Percentiles rank a stretch among this genome's conserved stretches.
phyloP scores from a whole-genome alignment of 2,797 vertebrate species.

The Trematomus bernacchii region DNA sequence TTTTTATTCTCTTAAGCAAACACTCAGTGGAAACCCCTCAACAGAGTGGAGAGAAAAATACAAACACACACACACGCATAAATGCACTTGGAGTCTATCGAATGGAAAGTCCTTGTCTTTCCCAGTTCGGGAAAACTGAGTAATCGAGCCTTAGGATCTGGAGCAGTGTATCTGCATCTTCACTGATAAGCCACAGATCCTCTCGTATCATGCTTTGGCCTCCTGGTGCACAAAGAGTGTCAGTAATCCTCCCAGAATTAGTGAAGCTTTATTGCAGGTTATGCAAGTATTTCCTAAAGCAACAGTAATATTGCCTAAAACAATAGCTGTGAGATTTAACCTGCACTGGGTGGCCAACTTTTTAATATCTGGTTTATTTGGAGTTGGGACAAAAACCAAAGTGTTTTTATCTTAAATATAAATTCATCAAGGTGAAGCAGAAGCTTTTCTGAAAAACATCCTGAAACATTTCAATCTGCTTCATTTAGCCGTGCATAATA shows the following conservation, averaged over 20 bases:
- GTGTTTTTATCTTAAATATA: slow-evolving; percentile 35
- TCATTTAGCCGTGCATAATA: slow-evolving; percentile 22
- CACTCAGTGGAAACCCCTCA: slow-evolving; percentile 68
- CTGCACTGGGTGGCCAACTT: not conserved
- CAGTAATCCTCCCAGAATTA: slow-evolving; percentile 10
- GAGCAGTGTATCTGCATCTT: slow-evolving; percentile 71
- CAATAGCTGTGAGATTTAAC: not conserved
- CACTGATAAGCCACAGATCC: slow-evolving; percentile 65
- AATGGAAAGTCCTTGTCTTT: slow-evolving; percentile 67
- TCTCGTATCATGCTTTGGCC: slow-evolving; percentile 33
- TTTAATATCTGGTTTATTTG: slow-evolving; percentile 2
- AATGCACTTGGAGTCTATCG: slow-evolving; percentile 36
- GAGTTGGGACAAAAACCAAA: not conserved
- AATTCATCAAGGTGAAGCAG: slow-evolving; percentile 22
- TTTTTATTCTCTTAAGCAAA: slow-evolving; percentile 65
- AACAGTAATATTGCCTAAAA: slow-evolving; percentile 1
- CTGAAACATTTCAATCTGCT: slow-evolving; percentile 28
- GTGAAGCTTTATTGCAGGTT: not conserved
- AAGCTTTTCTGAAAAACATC: slow-evolving; percentile 28
- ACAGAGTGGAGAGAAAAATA: slow-evolving; percentile 69
- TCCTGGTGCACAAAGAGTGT: slow-evolving; percentile 13
- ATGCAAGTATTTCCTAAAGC: not conserved
- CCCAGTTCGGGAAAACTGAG: slow-evolving; percentile 47
- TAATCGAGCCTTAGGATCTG: slow-evolving; percentile 63
- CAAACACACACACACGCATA: slow-evolving; percentile 48